Percentiles rank a stretch among this genome's conserved stretches.
Conservation (phyloP, 2,113 vertebrate species). For the Geothlypis trichas region DNA sequence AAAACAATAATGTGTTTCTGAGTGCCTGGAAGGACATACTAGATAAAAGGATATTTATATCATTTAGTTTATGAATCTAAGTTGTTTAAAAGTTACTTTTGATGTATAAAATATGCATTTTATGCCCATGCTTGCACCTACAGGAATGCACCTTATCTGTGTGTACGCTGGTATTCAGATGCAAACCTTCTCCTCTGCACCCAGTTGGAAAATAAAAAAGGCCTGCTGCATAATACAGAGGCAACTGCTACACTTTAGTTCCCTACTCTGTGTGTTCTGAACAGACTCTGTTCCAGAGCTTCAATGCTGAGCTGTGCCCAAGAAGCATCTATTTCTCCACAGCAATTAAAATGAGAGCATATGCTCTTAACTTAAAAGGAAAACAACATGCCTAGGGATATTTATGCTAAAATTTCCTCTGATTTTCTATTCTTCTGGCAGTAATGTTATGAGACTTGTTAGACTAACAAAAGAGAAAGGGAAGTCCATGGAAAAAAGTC, state of each 20-base stretch:
- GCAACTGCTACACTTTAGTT: not conserved
- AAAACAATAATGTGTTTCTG: not conserved
- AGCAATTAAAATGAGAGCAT: not conserved
- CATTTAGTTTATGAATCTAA: not conserved
- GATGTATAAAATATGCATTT: not conserved
- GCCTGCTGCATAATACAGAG: not conserved
- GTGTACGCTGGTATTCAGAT: not conserved
- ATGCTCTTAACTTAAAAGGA: not conserved
- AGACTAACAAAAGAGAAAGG: not conserved
- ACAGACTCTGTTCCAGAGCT: not conserved
- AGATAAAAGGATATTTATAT: not conserved
- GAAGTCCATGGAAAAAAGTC: not conserved
- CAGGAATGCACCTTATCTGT: rapidly evolving
- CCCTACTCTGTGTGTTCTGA: not conserved
- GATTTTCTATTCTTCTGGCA: not conserved
- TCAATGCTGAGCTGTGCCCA: not conserved
- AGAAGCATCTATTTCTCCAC: not conserved
- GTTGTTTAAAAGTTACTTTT: not conserved
- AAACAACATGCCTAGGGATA: not conserved
- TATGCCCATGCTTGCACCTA: not conserved
- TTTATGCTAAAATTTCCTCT: not conserved
- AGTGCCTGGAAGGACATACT: not conserved
- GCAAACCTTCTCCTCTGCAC: not conserved
- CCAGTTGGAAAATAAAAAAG: not conserved
- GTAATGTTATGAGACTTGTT: not conserved